Conservation (phyloP, 1,140 invertebrate species). For the Papilio polytes region DNA sequence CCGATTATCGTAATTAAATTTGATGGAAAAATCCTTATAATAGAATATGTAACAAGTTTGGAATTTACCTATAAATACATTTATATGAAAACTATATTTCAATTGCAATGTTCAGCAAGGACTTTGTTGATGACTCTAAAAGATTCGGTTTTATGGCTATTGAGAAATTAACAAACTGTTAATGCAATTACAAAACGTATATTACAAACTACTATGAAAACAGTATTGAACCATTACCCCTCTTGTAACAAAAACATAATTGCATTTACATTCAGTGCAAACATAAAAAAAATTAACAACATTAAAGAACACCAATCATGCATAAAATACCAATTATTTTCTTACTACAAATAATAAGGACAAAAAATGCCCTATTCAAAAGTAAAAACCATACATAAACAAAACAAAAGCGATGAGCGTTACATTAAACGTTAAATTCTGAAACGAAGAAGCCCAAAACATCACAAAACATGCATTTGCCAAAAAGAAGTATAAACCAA, state of each 20-base stretch:
- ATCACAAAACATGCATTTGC: neutral
- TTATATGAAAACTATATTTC: too few relatives aligned
- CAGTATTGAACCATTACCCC: neutral
- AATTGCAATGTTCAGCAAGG: too few relatives aligned
- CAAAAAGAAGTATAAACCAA: neutral
- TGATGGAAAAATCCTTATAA: neutral
- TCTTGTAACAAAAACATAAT: too few relatives aligned
- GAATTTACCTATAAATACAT: too few relatives aligned
- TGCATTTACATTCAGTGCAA: neutral
- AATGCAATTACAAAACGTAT: too few relatives aligned
- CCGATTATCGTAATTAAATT: neutral
- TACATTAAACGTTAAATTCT: neutral
- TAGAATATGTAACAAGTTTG: too few relatives aligned
- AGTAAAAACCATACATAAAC: neutral
- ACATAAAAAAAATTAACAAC: neutral
- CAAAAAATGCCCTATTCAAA: neutral
- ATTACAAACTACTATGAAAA: neutral
- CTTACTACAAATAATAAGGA: neutral
- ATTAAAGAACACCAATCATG: neutral
- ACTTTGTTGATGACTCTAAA: too few relatives aligned
- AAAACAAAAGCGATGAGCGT: neutral
- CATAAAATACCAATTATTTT: conserved; percentile 29
- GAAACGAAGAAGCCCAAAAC: neutral
- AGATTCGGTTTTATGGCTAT: too few relatives aligned
- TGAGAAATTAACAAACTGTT: too few relatives aligned